phyloP scores from a whole-genome alignment of 2,113 vertebrate species.

The Sprattus sprattus region DNA sequence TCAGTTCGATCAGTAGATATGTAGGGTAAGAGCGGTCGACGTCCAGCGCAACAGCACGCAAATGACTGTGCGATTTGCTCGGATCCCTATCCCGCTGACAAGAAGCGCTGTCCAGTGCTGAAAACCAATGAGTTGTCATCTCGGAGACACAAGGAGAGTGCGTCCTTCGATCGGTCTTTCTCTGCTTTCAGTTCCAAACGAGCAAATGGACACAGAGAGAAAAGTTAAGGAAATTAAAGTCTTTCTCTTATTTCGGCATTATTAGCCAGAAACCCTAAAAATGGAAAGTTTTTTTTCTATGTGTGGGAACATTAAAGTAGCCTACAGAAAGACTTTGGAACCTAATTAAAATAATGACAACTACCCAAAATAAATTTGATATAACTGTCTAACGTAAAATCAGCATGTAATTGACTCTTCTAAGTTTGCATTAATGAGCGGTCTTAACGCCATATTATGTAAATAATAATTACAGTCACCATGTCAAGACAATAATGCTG shows the following conservation, averaged over 20 bases:
- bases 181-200: background rate
- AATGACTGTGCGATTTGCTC: conserved; percentile 16
- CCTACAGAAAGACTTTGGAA: background rate
- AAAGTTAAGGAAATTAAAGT: background rate
- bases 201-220: background rate
- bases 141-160: background rate
- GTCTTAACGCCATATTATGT: too few relatives aligned
- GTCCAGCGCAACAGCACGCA: background rate
- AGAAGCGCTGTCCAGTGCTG: conserved; percentile 37
- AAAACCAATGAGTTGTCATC: conserved; percentile 13
- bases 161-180: background rate
- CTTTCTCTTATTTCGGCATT: too few relatives aligned
- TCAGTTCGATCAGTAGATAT: background rate
- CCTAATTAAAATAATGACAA: background rate
- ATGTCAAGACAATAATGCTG: background rate
- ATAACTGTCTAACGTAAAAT: too few relatives aligned
- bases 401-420: background rate
- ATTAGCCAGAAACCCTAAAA: background rate
- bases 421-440: background rate
- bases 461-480: background rate
- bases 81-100: background rate
- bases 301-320: background rate
- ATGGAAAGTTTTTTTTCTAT: background rate
- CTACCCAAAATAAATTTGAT: background rate
- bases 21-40: background rate